These are phyloP conservation scores for Diploscapter pachys DNA, from an alignment of 1,140 invertebrate genomes.

Conservation along the genomic window DNA sequence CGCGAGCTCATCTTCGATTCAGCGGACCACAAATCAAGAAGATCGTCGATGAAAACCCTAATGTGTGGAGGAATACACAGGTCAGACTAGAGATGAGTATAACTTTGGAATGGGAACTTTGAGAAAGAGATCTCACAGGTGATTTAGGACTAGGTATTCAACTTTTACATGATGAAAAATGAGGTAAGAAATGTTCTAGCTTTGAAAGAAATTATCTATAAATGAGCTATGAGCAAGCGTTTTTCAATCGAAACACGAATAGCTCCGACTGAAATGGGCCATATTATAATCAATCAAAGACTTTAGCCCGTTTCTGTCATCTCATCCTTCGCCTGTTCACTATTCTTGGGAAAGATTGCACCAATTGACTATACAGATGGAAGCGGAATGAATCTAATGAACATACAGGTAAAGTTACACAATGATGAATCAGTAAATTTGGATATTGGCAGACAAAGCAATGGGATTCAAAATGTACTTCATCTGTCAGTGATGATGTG, in stretches of 20 bases:
- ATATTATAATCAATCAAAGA: not conserved
- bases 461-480: slow-evolving; percentile 12
- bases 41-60: slow-evolving; percentile 71
- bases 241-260: too few relatives aligned
- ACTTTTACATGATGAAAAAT: too few relatives aligned
- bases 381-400: slow-evolving; percentile 91
- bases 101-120: too few relatives aligned
- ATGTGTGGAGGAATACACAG: slow-evolving; percentile 57
- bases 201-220: too few relatives aligned
- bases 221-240: too few relatives aligned
- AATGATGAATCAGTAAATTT: slow-evolving; percentile 57
- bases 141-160: too few relatives aligned
- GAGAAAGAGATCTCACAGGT: too few relatives aligned
- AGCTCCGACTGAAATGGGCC: too few relatives aligned
- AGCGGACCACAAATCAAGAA: slow-evolving; percentile 89
- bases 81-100: not conserved
- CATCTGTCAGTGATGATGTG: slow-evolving; percentile 61
- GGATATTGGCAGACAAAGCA: slow-evolving; percentile 62
- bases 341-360: slow-evolving; percentile 83
- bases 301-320: slow-evolving; percentile 81
- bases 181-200: too few relatives aligned
- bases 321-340: slow-evolving; percentile 82
- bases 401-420: slow-evolving; percentile 58
- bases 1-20: slow-evolving; percentile 85
- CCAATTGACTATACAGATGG: slow-evolving; percentile 86